Evolutionary conservation across 2,888 invertebrate species (phyloP).

Genomic region (Hydropsyche betteni): DNA sequence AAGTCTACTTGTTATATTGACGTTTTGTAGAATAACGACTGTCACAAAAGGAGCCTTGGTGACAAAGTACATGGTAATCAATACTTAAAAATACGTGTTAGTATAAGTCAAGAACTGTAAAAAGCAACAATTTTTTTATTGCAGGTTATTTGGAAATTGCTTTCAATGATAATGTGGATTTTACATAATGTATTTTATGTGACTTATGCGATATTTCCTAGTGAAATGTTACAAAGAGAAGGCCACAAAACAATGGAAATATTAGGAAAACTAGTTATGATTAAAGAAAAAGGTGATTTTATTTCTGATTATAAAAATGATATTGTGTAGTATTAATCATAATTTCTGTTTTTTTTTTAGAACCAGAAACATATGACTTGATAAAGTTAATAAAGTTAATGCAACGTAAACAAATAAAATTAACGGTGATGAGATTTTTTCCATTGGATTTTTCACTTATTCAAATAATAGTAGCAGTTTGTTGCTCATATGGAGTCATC

Average conservation of each 20-base stretch:
- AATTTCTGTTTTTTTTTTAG: not conserved
- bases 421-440: not conserved
- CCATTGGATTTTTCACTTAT: not conserved
- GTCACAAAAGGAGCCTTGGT: not conserved
- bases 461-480: not conserved
- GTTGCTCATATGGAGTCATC: conserved; percentile 14
- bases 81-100: not conserved
- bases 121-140: not conserved
- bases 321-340: not conserved
- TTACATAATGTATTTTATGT: not conserved
- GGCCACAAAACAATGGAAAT: not conserved
- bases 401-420: not conserved
- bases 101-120: too few relatives aligned
- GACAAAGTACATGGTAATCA: not conserved
- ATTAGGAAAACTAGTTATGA: not conserved
- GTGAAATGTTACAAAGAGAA: not conserved
- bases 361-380: not conserved
- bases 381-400: not conserved
- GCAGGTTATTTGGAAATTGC: not conserved
- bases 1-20: not conserved
- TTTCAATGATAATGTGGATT: conserved; percentile 6
- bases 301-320: not conserved
- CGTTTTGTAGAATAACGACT: conserved; percentile 17
- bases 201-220: not conserved
- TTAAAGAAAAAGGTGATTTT: not conserved